Percentiles rank a stretch among this genome's conserved stretches.
Evolutionary conservation across 2,113 vertebrate species (phyloP).

Genomic region (Carassius auratus): DNA sequence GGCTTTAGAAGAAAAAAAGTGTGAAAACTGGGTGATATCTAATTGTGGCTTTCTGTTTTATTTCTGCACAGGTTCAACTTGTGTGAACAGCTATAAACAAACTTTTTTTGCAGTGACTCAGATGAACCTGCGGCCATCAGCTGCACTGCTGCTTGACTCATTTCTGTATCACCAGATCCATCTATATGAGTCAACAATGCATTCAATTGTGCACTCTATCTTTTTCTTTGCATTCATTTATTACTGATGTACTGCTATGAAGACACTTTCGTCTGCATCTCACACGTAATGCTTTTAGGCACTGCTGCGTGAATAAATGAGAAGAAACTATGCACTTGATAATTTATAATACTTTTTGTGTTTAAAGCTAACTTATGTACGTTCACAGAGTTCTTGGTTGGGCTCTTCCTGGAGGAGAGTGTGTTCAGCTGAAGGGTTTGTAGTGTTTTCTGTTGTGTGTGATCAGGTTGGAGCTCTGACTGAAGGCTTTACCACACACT

Average conservation of each 20-base stretch:
- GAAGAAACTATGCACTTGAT: neutral
- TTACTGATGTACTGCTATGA: neutral
- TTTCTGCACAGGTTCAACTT: neutral
- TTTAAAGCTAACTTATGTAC: constrained; percentile 17
- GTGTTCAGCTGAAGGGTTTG: constrained; percentile 65
- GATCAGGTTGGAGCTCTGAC: constrained; percentile 80
- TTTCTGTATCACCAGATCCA: neutral
- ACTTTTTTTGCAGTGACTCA: neutral
- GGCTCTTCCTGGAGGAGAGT: constrained; percentile 64
- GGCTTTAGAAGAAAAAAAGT: neutral
- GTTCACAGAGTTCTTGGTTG: constrained; percentile 25
- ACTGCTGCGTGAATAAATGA: neutral
- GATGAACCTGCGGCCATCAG: neutral
- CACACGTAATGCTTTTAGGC: neutral
- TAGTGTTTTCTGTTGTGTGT: constrained; percentile 77
- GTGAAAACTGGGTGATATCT: neutral
- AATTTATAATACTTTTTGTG: constrained; percentile 39
- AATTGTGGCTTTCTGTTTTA: neutral
- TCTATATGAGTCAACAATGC: neutral
- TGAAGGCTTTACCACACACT: constrained; percentile 77
- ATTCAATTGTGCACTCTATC: neutral
- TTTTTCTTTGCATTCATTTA: neutral
- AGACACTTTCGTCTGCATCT: neutral
- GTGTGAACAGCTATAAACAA: neutral
- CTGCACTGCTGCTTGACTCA: constrained; percentile 1